Evolutionary conservation across 2,888 invertebrate genomes (phyloP).

Genomic region (Pteria penguin): DNA sequence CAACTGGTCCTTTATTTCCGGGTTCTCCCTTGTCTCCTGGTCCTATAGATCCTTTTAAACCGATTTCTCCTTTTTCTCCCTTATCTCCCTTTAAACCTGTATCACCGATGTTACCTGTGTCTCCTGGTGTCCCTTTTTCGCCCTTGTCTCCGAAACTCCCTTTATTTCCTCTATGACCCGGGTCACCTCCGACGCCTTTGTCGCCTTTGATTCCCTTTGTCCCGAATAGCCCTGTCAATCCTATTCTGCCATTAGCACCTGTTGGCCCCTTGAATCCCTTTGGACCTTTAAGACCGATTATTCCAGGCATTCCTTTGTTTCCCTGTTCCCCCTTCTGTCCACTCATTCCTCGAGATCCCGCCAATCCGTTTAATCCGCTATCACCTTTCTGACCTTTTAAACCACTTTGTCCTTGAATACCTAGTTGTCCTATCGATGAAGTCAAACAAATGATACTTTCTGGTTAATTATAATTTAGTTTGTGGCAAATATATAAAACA

Average conservation of each 20-base stretch:
- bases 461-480: too few species aligned
- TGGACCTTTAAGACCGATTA: background rate
- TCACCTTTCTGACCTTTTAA: background rate
- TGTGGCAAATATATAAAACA: too few species aligned
- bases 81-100: background rate
- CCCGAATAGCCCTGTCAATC: constrained; percentile 6
- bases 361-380: background rate
- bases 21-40: background rate
- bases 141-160: background rate
- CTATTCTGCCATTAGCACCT: background rate
- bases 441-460: too few species aligned
- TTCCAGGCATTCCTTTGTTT: background rate
- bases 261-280: background rate
- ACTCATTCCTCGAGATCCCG: background rate
- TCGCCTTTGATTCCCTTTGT: background rate
- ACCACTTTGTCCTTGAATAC: background rate
- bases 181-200: background rate
- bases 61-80: background rate
- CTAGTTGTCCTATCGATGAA: background rate
- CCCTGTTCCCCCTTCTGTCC: background rate
- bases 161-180: constrained; percentile 3
- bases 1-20: background rate
- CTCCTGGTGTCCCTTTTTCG: background rate
- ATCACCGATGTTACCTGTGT: background rate
- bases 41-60: background rate